Base-by-base conservation (phyloP, 2,113 vertebrate genomes). In the Forbesichthys agassizii region DNA sequence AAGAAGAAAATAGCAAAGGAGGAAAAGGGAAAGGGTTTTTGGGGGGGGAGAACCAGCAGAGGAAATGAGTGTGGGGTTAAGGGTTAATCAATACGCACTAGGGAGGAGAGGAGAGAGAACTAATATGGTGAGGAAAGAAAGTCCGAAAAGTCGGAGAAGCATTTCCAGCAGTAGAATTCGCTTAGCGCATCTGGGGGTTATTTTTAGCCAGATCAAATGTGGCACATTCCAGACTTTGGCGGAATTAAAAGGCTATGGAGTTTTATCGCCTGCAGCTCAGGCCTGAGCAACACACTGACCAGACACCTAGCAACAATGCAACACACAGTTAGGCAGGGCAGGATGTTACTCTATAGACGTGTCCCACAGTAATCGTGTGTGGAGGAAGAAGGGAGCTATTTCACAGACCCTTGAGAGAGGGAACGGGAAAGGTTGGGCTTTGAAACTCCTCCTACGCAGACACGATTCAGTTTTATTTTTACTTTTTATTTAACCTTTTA, bases 191-290 rank as follows among this genome's bases (percentile, higher is more conserved):
- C 94, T 75, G 77, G 86, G 84, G 80, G 72, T 61, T 92, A 92
- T 95, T 92, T 94, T 95, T 94, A 93, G 92, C 83, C 69, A 9
- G 83, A 92, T 94, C 91, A 92, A 93, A 92, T 89, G 78, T 80
- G 80, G 87, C 69, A 64, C 79, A 91, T 91, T 87, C 89, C 77
- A 69, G 78, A 76, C 89, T 87, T 84, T 71, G 75, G 68, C 48
- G 11, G 49, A 27, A 33, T 11, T 1, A 76, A 80, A 70, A 79
- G 80, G 79, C 74, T 51, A 72, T 74, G 68, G 73, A 82, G 74
- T 91, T 92, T 42, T 87, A 82, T 93, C 88, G 80, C 89, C 84
- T 74, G 75, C 86, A 89, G 88, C 86, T 42, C 36, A 42, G 36
- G 36, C 36, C 36, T 89, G 85, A 73, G 74, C 74, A 74, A 61